Conservation (phyloP, 2,888 invertebrate species). For the Pachydiplax longipennis region DNA sequence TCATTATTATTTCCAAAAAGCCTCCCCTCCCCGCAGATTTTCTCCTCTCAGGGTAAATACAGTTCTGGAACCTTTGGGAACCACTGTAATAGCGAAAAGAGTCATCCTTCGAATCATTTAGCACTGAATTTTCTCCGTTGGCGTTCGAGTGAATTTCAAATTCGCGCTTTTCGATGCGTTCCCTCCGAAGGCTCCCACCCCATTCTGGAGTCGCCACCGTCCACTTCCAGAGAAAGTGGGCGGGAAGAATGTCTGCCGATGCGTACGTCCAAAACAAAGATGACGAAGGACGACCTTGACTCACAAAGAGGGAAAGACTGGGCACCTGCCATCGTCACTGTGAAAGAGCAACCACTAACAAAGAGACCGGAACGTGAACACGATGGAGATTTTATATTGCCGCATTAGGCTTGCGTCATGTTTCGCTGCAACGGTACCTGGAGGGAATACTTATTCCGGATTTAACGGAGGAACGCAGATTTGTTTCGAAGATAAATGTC, state of each 20-base stretch:
- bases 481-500: too few species aligned
- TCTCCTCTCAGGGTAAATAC: too few species aligned
- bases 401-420: not conserved
- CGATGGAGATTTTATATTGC: not conserved
- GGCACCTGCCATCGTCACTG: not conserved
- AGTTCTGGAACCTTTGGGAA: too few species aligned
- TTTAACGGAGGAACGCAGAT: too few species aligned
- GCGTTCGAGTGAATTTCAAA: not conserved
- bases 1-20: too few species aligned
- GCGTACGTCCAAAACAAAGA: not conserved
- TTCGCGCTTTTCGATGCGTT: not conserved
- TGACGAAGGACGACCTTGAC: not conserved
- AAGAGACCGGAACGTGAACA: not conserved
- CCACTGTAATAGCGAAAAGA: too few species aligned
- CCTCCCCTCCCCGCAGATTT: too few species aligned
- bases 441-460: too few species aligned
- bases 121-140: too few species aligned
- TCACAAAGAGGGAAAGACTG: not conserved
- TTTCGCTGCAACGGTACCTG: not conserved
- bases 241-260: not conserved
- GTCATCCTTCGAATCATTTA: too few species aligned
- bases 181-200: not conserved
- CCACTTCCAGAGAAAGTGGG: not conserved
- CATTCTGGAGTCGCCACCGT: not conserved
- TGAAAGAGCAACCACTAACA: not conserved